Conservation (phyloP, 1,140 invertebrate species). For the Sycophila sp. region DNA sequence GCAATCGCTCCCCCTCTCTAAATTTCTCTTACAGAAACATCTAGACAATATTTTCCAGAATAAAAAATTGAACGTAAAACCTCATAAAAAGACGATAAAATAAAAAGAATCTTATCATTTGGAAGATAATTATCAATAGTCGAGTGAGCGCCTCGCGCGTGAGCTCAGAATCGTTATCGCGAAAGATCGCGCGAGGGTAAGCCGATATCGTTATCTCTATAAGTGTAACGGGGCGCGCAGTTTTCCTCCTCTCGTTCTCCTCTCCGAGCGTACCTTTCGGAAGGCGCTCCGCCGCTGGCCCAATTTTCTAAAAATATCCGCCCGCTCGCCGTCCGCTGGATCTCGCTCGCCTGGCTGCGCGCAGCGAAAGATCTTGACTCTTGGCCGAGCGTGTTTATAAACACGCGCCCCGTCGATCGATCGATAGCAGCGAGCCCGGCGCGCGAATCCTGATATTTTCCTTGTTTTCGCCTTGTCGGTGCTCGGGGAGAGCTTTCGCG, state of each 20-base stretch:
- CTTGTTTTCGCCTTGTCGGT: too few relatives aligned
- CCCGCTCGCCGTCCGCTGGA: constrained; percentile 23
- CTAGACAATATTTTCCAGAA: too few relatives aligned
- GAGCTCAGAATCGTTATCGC: too few relatives aligned
- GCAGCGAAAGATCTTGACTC: constrained; percentile 59
- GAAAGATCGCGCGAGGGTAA: too few relatives aligned
- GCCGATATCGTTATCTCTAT: constrained; percentile 25
- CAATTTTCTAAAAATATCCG: constrained; percentile 61
- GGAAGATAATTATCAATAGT: too few relatives aligned
- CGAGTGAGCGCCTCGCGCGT: too few relatives aligned
- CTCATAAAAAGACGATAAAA: too few relatives aligned
- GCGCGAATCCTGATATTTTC: neutral
- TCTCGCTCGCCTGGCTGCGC: neutral
- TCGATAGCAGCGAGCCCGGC: constrained; percentile 29
- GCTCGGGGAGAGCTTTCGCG: too few relatives aligned
- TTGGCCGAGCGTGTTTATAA: constrained; percentile 58
- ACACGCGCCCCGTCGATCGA: constrained; percentile 48
- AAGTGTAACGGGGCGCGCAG: neutral
- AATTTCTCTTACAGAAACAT: too few relatives aligned
- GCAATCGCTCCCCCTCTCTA: too few relatives aligned
- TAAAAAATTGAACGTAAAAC: too few relatives aligned
- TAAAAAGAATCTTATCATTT: too few relatives aligned
- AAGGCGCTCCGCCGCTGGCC: constrained; percentile 47
- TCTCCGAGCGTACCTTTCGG: neutral
- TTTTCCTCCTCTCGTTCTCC: neutral